Conservation (phyloP, 2,888 invertebrate species). For the Cremastinae sp. region DNA sequence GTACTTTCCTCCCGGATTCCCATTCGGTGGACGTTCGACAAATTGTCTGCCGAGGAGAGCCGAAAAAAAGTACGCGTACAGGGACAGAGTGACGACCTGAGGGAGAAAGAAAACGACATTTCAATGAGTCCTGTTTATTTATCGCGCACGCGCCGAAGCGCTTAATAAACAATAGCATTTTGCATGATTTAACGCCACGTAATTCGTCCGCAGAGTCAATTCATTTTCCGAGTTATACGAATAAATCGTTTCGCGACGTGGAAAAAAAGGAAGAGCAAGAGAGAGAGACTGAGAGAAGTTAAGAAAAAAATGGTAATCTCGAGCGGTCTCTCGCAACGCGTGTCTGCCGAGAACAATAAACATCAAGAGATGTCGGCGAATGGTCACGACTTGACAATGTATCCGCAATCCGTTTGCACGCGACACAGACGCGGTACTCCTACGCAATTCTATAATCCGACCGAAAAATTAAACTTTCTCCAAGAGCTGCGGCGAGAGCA, state of each 20-base stretch:
- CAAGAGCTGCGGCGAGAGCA: constrained; percentile 34
- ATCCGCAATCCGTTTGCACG: constrained; percentile 17
- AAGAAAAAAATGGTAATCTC: constrained; percentile 37
- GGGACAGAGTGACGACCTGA: constrained; percentile 94
- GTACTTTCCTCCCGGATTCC: constrained; percentile 78
- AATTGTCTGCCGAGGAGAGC: constrained; percentile 94
- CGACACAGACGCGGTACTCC: constrained; percentile 9
- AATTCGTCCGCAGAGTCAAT: no score
- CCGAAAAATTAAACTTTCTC: constrained; percentile 48
- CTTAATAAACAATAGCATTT: no score
- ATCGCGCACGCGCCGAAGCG: neutral
- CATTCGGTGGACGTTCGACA: constrained; percentile 80
- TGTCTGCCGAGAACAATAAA: constrained; percentile 38
- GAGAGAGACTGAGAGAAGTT: no score
- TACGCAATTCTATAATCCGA: constrained; percentile 35
- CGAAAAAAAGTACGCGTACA: constrained; percentile 95
- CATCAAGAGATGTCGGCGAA: constrained; percentile 16
- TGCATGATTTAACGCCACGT: no score
- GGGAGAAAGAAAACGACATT: neutral
- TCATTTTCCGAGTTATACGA: no score
- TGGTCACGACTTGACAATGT: constrained; percentile 42
- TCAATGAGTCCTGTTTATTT: neutral
- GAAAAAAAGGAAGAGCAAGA: no score
- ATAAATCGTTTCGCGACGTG: no score
- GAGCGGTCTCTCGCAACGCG: constrained; percentile 30